These are phyloP conservation scores for Neuroscelio doddi DNA, from an alignment of 2,888 invertebrate species.

Conservation along the genomic window DNA sequence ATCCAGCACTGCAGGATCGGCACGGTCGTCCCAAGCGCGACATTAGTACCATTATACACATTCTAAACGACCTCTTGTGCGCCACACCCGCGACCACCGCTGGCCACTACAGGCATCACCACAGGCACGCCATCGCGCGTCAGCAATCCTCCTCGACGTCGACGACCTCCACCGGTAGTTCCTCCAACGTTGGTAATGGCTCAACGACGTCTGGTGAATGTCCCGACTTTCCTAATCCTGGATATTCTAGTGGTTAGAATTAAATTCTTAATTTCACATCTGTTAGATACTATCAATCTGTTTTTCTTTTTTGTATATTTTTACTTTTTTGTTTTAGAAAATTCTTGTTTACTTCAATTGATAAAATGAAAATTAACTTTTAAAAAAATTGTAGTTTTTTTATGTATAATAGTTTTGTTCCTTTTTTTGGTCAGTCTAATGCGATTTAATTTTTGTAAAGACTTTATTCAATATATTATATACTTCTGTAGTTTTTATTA, in stretches of 20 bases:
- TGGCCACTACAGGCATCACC: constrained; percentile 67
- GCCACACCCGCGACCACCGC: constrained; percentile 80
- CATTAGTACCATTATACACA: constrained; percentile 96
- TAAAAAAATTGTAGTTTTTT: too few species aligned
- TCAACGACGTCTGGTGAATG: constrained; percentile 46
- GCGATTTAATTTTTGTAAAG: too few species aligned
- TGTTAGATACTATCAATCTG: neutral
- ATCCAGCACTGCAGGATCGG: constrained; percentile 93
- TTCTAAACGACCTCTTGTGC: constrained; percentile 93
- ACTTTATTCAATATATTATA: too few species aligned
- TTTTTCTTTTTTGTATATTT: too few species aligned
- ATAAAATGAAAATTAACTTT: too few species aligned
- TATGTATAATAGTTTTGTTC: too few species aligned
- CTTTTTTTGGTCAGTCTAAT: too few species aligned
- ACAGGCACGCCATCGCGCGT: constrained; percentile 61
- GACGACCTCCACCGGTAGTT: constrained; percentile 14
- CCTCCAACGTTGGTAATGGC: constrained; percentile 11
- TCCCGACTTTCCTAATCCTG: constrained; percentile 52
- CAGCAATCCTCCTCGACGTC: constrained; percentile 55
- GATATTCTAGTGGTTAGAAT: constrained; percentile 59
- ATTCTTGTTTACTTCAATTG: too few species aligned
- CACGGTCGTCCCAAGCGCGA: constrained; percentile 93
- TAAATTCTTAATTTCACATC: neutral
- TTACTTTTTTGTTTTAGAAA: too few species aligned
- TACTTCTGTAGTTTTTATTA: too few species aligned